These are phyloP conservation scores for Dascyllus trimaculatus DNA, from an alignment of 2,113 vertebrate species.

Conservation along the genomic window DNA sequence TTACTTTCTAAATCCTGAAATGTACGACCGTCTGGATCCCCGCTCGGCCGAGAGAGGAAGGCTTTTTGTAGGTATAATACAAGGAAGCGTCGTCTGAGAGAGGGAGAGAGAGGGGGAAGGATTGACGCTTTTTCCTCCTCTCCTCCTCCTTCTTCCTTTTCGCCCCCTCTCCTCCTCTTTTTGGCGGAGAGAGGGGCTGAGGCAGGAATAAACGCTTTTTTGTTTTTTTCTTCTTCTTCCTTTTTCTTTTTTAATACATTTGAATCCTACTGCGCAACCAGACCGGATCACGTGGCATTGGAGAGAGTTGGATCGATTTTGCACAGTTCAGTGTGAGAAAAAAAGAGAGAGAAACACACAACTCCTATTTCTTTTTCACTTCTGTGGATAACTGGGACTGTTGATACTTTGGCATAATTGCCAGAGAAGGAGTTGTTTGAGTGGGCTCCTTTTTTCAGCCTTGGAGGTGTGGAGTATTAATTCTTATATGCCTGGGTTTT, in stretches of 20 bases:
- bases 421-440: constrained; percentile 44
- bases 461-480: constrained; percentile 80
- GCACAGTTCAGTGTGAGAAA: constrained; percentile 81
- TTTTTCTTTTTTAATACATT: constrained; percentile 68
- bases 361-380: constrained; percentile 58
- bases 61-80: constrained; percentile 77
- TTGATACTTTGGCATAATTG: constrained; percentile 75
- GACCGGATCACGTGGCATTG: constrained; percentile 84
- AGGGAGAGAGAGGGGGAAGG: constrained; percentile 74
- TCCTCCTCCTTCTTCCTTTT: constrained; percentile 77
- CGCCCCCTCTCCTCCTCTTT: constrained; percentile 73
- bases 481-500: constrained; percentile 92
- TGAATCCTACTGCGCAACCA: constrained; percentile 85
- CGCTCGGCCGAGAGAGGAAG: constrained; percentile 78
- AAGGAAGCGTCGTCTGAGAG: constrained; percentile 85
- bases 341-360: constrained; percentile 63
- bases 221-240: constrained; percentile 20
- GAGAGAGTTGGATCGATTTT: constrained; percentile 85
- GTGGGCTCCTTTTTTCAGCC: constrained; percentile 53
- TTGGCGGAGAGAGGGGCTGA: constrained; percentile 75
- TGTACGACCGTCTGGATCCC: constrained; percentile 88
- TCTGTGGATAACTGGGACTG: constrained; percentile 70
- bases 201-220: constrained; percentile 75
- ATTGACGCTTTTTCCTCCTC: constrained; percentile 78
- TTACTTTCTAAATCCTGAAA: constrained; percentile 78